Evolutionary conservation across 2,113 vertebrate species (phyloP).

Genomic region (Rynchops niger): DNA sequence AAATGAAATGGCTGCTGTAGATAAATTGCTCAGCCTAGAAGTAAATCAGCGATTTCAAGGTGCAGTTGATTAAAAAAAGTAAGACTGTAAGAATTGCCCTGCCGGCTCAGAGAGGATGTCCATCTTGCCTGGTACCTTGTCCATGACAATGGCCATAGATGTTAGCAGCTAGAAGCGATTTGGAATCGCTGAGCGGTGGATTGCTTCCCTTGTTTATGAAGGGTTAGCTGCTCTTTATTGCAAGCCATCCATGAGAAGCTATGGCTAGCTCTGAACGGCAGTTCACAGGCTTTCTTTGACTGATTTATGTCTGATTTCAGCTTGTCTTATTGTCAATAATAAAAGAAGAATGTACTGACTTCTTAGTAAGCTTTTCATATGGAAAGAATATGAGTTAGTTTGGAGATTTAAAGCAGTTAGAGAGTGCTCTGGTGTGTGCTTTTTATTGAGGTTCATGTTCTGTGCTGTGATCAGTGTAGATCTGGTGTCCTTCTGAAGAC

Average conservation of each 20-base stretch:
- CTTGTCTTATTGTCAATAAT: background rate
- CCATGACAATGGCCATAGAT: background rate
- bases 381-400: background rate
- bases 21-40: constrained; percentile 38
- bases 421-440: background rate
- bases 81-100: background rate
- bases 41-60: constrained; percentile 14
- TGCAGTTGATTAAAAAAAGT: constrained; percentile 46
- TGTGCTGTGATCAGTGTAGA: background rate
- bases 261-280: background rate
- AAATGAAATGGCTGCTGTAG: constrained; percentile 45
- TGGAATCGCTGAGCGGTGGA: background rate
- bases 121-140: background rate
- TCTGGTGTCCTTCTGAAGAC: background rate
- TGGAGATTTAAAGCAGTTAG: background rate
- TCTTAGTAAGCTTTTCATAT: background rate
- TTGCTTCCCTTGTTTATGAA: background rate
- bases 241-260: background rate
- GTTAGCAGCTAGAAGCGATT: background rate
- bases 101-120: background rate
- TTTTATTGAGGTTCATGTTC: background rate
- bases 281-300: background rate
- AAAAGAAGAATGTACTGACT: background rate
- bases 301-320: background rate
- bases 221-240: background rate